Percentiles rank a stretch among this genome's conserved stretches.
Conservation (phyloP, 1,140 invertebrate genomes). For the Drosophila bocqueti region DNA sequence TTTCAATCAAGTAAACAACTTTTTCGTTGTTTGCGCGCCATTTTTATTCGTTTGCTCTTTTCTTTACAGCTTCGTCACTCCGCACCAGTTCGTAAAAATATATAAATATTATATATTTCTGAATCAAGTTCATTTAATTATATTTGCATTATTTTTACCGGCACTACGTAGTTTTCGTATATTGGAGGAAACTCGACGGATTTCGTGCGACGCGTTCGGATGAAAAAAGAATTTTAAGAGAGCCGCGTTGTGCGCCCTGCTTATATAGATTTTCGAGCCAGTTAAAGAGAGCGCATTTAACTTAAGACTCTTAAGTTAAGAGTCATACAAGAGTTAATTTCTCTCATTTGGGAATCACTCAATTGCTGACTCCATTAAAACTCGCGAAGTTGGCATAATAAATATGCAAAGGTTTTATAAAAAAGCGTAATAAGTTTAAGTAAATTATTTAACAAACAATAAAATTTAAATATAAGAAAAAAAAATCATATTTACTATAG, state of each 20-base stretch:
- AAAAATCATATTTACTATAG: too few species aligned
- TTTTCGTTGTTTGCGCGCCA: constrained; percentile 43
- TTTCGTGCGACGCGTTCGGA: background rate
- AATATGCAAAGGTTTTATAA: background rate
- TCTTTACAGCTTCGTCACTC: constrained; percentile 15
- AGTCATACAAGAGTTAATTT: background rate
- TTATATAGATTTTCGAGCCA: constrained; percentile 13
- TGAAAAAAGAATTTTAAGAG: constrained; percentile 2
- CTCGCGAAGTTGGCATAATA: background rate
- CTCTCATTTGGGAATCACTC: background rate
- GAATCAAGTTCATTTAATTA: constrained; percentile 8
- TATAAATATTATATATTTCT: constrained; percentile 45
- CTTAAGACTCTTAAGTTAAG: too few species aligned
- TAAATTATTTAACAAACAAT: background rate
- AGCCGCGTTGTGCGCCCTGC: background rate
- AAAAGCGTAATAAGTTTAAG: background rate
- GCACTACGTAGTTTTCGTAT: constrained; percentile 2
- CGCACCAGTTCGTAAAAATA: constrained; percentile 38
- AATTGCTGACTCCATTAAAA: background rate
- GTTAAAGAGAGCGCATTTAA: background rate
- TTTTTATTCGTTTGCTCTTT: constrained; percentile 46
- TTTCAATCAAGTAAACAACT: constrained; percentile 36
- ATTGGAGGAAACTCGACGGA: constrained; percentile 20
- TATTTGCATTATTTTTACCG: constrained; percentile 4
- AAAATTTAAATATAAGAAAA: background rate